These are phyloP conservation scores for Oxyteleia sp. DNA, from an alignment of 2,888 invertebrate genomes.

Conservation along the genomic window DNA sequence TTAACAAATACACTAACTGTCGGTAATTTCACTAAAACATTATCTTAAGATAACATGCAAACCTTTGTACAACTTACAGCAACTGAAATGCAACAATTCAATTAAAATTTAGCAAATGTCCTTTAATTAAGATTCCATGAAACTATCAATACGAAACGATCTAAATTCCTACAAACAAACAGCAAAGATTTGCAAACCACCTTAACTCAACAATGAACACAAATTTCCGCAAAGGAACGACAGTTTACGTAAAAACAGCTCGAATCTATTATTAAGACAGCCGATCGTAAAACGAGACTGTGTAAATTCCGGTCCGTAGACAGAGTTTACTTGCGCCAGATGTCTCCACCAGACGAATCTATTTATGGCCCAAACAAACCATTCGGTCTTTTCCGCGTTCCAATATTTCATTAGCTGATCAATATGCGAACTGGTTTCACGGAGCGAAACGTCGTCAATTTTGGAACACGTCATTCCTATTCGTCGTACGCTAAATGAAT, in stretches of 20 bases:
- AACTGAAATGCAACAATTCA: too few relatives aligned
- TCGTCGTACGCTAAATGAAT: slow-evolving; percentile 21
- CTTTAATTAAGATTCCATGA: too few relatives aligned
- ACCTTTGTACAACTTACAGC: too few relatives aligned
- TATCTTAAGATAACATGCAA: too few relatives aligned
- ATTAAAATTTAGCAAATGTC: too few relatives aligned
- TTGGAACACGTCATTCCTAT: slow-evolving; percentile 15
- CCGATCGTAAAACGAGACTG: slow-evolving; percentile 27
- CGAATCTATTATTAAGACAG: slow-evolving; percentile 28
- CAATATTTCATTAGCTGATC: slow-evolving; percentile 1
- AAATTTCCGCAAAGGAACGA: not conserved
- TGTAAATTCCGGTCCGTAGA: not conserved
- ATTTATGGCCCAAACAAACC: slow-evolving; percentile 12
- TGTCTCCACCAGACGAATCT: slow-evolving; percentile 19
- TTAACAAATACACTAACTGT: too few relatives aligned
- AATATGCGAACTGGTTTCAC: not conserved
- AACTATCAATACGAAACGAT: too few relatives aligned
- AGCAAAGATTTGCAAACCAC: too few relatives aligned
- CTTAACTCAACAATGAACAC: not conserved
- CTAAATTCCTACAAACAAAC: too few relatives aligned
- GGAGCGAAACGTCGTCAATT: not conserved
- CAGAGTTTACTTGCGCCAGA: slow-evolving; percentile 18
- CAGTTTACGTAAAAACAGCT: not conserved
- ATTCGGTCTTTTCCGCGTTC: not conserved
- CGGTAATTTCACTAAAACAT: too few relatives aligned